A percentile compares a stretch with the other conserved stretches of the same genome.
Evolutionary conservation across 2,888 invertebrate species (phyloP).

Genomic region (Hoplodrina ambigua): DNA sequence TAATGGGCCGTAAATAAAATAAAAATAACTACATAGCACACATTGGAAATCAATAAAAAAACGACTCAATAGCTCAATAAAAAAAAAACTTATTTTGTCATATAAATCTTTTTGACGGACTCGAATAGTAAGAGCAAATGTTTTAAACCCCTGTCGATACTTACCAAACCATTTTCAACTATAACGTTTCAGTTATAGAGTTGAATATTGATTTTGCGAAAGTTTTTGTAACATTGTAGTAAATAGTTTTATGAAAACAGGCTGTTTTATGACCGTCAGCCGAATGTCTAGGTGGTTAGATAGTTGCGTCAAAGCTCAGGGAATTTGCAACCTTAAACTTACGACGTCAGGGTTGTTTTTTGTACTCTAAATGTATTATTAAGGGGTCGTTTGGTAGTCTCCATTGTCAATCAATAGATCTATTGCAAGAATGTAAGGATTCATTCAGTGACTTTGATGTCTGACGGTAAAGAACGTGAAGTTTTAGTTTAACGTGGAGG

Average conservation of each 20-base stretch:
- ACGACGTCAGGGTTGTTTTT: constrained; percentile 2
- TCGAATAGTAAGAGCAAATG: constrained; percentile 63
- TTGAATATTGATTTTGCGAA: constrained; percentile 32
- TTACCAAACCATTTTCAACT: constrained; percentile 30
- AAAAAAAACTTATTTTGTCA: constrained; percentile 76
- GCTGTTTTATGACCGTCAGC: constrained; percentile 74
- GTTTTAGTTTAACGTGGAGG: constrained; percentile 27
- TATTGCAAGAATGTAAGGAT: constrained; percentile 65
- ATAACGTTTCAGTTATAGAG: constrained; percentile 20
- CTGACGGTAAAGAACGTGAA: constrained; percentile 40
- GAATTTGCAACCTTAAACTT: constrained; percentile 27
- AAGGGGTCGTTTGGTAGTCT: constrained; percentile 61
- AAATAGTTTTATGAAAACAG: constrained; percentile 80
- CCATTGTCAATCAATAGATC: constrained; percentile 66
- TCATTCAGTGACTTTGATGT: constrained; percentile 71
- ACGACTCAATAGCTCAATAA: constrained; percentile 65
- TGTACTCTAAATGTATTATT: constrained; percentile 27
- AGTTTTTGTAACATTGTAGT: constrained; percentile 66
- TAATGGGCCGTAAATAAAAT: constrained; percentile 66
- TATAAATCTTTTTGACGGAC: constrained; percentile 78
- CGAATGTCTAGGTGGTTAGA: constrained; percentile 73
- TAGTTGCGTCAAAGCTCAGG: constrained; percentile 42
- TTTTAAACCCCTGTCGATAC: constrained; percentile 52
- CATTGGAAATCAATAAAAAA: constrained; percentile 70
- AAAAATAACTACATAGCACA: constrained; percentile 62